phyloP scores from a whole-genome alignment of 2,113 vertebrate genomes.

The Oreochromis spilurus region DNA sequence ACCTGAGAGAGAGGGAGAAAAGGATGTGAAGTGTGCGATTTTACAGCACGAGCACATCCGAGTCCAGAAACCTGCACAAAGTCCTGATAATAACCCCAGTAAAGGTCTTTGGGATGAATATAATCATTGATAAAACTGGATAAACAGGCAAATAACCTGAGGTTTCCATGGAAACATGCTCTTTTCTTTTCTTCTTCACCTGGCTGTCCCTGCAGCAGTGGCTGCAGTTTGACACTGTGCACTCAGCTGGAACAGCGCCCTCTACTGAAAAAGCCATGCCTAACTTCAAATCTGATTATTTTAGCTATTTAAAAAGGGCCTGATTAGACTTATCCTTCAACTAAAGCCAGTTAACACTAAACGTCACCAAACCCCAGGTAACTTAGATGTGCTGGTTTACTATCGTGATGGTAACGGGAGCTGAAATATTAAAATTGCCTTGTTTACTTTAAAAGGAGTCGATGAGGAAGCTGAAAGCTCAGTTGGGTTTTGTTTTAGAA shows the following conservation, averaged over 20 bases:
- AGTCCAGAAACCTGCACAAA: background rate
- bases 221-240: background rate
- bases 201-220: background rate
- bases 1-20: slow-evolving; percentile 73
- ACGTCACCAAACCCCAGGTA: background rate
- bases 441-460: background rate
- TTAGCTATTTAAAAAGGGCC: background rate
- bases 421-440: background rate
- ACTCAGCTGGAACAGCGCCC: background rate
- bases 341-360: background rate
- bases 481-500: background rate
- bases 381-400: background rate
- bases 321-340: background rate
- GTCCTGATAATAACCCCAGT: background rate
- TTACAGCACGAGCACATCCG: background rate
- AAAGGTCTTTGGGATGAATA: background rate
- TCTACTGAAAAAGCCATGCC: background rate
- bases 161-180: background rate
- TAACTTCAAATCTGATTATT: background rate
- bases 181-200: background rate
- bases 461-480: background rate
- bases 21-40: background rate
- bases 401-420: background rate
- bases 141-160: background rate
- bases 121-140: background rate